Evolutionary conservation across 2,888 invertebrate species (phyloP).

Genomic region (Lepidochrysops patricia): DNA sequence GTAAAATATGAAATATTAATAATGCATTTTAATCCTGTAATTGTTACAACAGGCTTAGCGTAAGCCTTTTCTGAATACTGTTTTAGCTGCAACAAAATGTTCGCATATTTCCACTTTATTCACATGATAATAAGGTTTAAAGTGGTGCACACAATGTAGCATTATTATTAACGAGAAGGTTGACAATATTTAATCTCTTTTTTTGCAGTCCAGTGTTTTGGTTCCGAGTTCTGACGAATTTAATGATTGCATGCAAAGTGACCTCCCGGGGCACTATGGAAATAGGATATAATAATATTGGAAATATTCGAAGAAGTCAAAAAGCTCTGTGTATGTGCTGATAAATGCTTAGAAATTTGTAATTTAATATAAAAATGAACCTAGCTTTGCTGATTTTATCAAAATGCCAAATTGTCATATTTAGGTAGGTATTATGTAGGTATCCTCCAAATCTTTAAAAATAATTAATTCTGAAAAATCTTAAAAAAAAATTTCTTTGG

Average conservation of each 20-base stretch:
- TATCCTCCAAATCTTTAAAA: no score
- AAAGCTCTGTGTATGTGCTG: no score
- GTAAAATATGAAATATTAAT: slow-evolving; percentile 2
- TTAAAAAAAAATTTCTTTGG: no score
- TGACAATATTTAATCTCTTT: not conserved
- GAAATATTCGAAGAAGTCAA: not conserved
- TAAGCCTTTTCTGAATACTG: not conserved
- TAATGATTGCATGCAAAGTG: not conserved
- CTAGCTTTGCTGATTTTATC: no score
- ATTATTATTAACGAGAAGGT: not conserved
- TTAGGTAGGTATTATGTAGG: no score
- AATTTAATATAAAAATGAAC: no score
- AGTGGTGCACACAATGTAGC: not conserved
- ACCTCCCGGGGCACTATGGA: not conserved
- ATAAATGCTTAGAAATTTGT: no score
- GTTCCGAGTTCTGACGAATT: not conserved
- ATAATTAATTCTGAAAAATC: no score
- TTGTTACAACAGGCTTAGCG: not conserved
- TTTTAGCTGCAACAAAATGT: not conserved
- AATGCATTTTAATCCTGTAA: not conserved
- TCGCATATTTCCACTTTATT: not conserved
- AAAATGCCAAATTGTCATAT: no score
- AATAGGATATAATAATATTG: not conserved
- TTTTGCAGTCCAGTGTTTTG: not conserved
- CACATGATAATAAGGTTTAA: not conserved